Evolutionary conservation across 2,888 invertebrate species (phyloP).

Genomic region (Trichacis sp.): DNA sequence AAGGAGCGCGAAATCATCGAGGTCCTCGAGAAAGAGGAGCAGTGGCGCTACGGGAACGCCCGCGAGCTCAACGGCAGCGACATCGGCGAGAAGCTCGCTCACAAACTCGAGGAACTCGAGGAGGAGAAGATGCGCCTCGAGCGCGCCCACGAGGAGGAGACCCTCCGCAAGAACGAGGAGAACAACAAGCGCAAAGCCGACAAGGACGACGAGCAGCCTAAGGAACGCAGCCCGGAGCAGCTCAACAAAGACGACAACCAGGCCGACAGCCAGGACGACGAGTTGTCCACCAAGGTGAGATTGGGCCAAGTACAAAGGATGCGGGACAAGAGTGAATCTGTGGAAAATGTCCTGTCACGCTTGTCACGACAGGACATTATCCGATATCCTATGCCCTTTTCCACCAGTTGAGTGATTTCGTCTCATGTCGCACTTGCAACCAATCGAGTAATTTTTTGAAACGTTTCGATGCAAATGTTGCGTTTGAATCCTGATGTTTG

Average conservation of each 20-base stretch:
- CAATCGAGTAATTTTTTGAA: no score
- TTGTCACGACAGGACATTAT: no score
- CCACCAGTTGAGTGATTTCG: no score
- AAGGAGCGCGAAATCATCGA: slow-evolving; percentile 78
- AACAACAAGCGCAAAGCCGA: slow-evolving; percentile 50
- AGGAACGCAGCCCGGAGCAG: no score
- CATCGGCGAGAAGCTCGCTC: slow-evolving; percentile 72
- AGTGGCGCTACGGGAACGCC: slow-evolving; percentile 71
- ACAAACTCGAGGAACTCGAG: slow-evolving; percentile 71
- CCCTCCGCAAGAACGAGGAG: slow-evolving; percentile 63
- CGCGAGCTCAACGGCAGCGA: slow-evolving; percentile 62
- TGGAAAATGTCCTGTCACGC: no score
- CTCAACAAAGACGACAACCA: no score
- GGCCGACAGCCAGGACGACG: slow-evolving; percentile 57
- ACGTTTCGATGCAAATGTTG: no score
- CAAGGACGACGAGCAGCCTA: slow-evolving; percentile 35
- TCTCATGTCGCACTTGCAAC: no score
- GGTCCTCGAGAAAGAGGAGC: slow-evolving; percentile 74
- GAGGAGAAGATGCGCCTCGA: slow-evolving; percentile 70
- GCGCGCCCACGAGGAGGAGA: slow-evolving; percentile 64
- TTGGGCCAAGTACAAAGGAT: no score
- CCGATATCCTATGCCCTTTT: no score
- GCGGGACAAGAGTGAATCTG: no score
- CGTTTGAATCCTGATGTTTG: no score
- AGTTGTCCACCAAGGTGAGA: slow-evolving; percentile 63